Evolutionary conservation across 2,113 vertebrate genomes (phyloP).

Genomic region (Isichthys henryi): DNA sequence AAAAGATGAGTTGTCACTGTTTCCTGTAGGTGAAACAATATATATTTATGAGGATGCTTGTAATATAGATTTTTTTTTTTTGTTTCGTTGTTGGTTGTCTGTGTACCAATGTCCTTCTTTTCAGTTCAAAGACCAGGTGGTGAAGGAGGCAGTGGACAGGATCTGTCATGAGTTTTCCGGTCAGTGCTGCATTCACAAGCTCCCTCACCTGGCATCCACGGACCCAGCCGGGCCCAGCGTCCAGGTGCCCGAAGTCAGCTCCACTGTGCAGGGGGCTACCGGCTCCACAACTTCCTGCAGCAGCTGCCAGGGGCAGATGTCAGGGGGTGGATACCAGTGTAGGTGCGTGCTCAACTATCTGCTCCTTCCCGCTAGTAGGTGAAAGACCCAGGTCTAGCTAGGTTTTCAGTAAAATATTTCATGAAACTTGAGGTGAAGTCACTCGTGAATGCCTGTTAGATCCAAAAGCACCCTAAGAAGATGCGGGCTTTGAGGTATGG

Average conservation of each 20-base stretch:
- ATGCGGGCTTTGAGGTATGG: background rate
- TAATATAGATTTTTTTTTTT: background rate
- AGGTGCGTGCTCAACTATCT: constrained; percentile 58
- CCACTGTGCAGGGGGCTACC: constrained; percentile 55
- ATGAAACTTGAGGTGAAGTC: background rate
- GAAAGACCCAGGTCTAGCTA: background rate
- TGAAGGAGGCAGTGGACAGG: constrained; percentile 87
- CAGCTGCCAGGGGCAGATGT: constrained; percentile 74
- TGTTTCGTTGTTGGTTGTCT: background rate
- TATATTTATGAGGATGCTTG: background rate
- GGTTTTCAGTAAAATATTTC: background rate
- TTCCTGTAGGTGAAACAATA: background rate
- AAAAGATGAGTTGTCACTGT: background rate
- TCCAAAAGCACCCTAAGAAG: background rate
- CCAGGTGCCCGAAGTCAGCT: constrained; percentile 33
- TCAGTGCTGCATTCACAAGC: constrained; percentile 70
- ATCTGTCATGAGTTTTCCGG: constrained; percentile 84
- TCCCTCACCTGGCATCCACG: constrained; percentile 48
- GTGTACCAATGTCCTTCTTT: background rate
- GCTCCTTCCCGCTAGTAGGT: background rate
- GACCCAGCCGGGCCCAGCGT: constrained; percentile 27
- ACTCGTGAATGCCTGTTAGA: background rate
- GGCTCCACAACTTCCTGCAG: constrained; percentile 79
- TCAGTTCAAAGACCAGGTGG: constrained; percentile 91
- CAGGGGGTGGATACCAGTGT: constrained; percentile 91